Conservation (phyloP, 2,113 vertebrate species). For the Manacus vitellinus region DNA sequence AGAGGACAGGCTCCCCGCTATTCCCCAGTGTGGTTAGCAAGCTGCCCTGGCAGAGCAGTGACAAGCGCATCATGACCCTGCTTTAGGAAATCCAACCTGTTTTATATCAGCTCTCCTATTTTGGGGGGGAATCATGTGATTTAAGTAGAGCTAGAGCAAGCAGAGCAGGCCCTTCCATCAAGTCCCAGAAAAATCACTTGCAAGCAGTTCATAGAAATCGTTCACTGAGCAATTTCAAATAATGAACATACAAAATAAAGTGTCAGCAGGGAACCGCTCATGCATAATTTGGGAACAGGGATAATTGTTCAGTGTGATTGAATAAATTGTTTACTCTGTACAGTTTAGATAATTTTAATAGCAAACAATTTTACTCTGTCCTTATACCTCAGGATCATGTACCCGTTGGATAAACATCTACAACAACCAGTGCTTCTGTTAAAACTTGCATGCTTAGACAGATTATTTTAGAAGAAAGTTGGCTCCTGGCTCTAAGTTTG, state of each 20-base stretch:
- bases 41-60: neutral
- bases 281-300: neutral
- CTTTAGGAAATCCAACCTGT: neutral
- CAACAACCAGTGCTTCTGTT: neutral
- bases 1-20: neutral
- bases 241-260: neutral
- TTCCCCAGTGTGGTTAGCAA: rapidly evolving
- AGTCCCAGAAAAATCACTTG: neutral
- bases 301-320: neutral
- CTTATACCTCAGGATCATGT: neutral
- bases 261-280: conserved; percentile 20
- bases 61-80: rapidly evolving
- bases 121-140: neutral
- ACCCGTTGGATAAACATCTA: neutral
- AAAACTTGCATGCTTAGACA: neutral
- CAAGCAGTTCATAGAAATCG: neutral
- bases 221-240: neutral
- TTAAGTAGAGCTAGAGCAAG: neutral
- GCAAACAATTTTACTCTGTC: neutral
- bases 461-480: neutral
- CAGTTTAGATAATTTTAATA: neutral
- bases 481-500: neutral
- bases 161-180: neutral
- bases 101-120: neutral
- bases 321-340: neutral